These are phyloP conservation scores for Toxostoma redivivum DNA, from an alignment of 2,113 vertebrate species.

Conservation along the genomic window DNA sequence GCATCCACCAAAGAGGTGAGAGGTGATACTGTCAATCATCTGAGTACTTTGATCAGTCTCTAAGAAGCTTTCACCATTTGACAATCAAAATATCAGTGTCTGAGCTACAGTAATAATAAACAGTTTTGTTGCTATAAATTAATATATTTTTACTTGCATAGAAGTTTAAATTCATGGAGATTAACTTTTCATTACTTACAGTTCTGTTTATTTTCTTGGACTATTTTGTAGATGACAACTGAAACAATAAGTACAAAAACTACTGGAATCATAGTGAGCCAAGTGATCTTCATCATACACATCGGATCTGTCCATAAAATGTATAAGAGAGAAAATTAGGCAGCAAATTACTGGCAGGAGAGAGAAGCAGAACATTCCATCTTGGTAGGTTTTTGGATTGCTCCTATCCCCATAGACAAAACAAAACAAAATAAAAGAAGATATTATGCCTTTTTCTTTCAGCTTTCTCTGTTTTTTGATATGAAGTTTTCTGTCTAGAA, in stretches of 20 bases:
- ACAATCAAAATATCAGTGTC: background rate
- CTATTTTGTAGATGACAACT: slow-evolving; percentile 53
- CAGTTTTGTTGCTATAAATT: background rate
- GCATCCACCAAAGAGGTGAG: background rate
- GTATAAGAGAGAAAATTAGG: slow-evolving; percentile 12
- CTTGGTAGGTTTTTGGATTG: background rate
- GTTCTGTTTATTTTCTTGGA: slow-evolving; percentile 41
- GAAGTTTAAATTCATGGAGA: background rate
- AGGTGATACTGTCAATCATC: background rate
- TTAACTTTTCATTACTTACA: slow-evolving; percentile 57
- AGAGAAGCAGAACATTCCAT: background rate
- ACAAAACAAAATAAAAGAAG: background rate
- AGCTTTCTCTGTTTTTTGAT: background rate
- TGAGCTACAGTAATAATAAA: background rate
- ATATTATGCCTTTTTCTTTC: background rate
- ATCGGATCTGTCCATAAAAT: slow-evolving; percentile 59
- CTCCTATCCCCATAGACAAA: background rate
- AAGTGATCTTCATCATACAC: slow-evolving; percentile 60
- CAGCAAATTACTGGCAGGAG: background rate
- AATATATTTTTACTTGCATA: background rate
- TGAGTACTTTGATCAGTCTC: background rate
- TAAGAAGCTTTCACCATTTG: background rate
- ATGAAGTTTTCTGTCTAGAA: background rate
- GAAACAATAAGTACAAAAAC: slow-evolving; percentile 59
- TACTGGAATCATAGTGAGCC: slow-evolving; percentile 64